These are phyloP conservation scores for Copsychus sechellarum DNA, from an alignment of 2,113 vertebrate genomes.

Conservation along the genomic window DNA sequence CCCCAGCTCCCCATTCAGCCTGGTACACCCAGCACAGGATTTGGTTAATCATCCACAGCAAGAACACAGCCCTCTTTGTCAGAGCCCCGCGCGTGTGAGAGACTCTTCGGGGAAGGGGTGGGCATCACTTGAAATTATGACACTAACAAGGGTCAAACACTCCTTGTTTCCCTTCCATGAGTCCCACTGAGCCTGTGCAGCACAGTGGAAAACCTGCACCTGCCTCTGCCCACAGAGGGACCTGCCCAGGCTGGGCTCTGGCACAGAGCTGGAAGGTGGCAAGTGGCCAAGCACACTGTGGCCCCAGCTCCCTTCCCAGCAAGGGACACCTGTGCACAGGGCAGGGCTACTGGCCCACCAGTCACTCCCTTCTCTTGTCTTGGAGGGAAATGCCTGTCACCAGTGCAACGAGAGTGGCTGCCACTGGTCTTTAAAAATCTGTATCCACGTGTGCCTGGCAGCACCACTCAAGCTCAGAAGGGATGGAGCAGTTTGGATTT, in stretches of 20 bases:
- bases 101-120: neutral
- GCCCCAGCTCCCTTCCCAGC: neutral
- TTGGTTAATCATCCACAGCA: conserved; percentile 23
- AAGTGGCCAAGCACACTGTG: accelerated
- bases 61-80: conserved; percentile 47
- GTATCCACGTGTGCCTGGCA: neutral
- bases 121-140: neutral
- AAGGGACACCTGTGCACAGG: neutral
- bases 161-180: neutral
- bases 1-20: neutral
- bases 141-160: neutral
- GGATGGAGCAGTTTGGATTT: neutral
- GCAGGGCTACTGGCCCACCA: neutral
- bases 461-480: neutral
- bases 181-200: neutral
- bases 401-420: accelerated
- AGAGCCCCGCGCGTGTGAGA: neutral
- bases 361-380: neutral
- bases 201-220: neutral
- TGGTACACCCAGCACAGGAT: neutral
- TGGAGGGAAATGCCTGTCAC: neutral
- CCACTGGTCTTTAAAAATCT: neutral
- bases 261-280: accelerated
- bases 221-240: neutral
- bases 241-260: neutral